Percentiles rank a stretch among this genome's conserved stretches.
These are phyloP conservation scores for Drosophila ercepeae DNA, from an alignment of 1,140 invertebrate species.

Conservation along the genomic window DNA sequence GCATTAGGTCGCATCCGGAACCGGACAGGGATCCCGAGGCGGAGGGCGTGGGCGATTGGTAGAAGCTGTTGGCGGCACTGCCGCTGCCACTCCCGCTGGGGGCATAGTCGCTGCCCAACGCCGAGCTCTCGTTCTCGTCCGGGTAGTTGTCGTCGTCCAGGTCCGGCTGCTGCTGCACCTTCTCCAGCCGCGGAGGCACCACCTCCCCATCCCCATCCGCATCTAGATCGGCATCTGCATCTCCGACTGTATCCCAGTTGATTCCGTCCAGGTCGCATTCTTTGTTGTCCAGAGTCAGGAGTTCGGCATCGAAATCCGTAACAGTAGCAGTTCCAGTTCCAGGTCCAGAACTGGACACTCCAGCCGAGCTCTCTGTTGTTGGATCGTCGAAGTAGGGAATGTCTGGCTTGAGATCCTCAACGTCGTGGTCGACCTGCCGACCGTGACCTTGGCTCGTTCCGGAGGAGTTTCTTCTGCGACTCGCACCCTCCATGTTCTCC, in stretches of 20 bases:
- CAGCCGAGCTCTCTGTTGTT: background rate
- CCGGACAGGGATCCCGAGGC: constrained; percentile 4
- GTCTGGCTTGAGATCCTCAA: constrained; percentile 76
- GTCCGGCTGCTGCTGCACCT: constrained; percentile 1
- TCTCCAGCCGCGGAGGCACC: background rate
- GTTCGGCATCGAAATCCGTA: constrained; percentile 7
- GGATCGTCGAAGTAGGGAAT: constrained; percentile 72
- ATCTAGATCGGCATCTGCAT: constrained; percentile 14
- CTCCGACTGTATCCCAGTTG: constrained; percentile 22
- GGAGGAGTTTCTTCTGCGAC: constrained; percentile 39
- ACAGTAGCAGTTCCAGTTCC: background rate
- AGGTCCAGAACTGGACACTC: background rate
- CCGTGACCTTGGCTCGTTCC: constrained; percentile 17
- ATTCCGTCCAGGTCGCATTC: constrained; percentile 36
- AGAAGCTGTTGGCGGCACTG: constrained; percentile 62
- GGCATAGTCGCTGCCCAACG: constrained; percentile 50
- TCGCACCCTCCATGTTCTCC: constrained; percentile 41
- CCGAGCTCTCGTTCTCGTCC: constrained; percentile 54
- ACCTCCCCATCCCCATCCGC: constrained; percentile 2
- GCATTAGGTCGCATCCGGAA: constrained; percentile 56
- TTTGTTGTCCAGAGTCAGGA: constrained; percentile 26
- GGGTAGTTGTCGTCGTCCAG: constrained; percentile 56
- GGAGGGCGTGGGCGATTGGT: constrained; percentile 61
- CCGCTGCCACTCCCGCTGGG: constrained; percentile 39
- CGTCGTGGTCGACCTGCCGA: constrained; percentile 28